Evolutionary conservation across 2,797 vertebrate genomes (phyloP).

Genomic region (Caiman crocodilus): DNA sequence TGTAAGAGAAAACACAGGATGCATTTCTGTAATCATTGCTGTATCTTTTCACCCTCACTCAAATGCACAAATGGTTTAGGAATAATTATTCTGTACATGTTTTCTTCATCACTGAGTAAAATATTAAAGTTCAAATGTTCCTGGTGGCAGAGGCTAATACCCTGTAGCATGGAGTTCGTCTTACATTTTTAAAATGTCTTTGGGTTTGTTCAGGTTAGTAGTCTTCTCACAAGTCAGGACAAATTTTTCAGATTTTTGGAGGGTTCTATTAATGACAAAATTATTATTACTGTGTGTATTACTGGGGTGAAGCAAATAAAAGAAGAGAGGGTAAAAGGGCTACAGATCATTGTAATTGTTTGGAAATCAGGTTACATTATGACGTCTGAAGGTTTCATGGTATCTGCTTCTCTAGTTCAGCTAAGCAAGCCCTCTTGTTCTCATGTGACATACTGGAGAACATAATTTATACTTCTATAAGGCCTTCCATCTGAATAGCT

Average conservation of each 20-base stretch:
- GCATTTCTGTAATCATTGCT: slow-evolving; percentile 9
- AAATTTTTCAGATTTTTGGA: not conserved
- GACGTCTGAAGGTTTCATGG: not conserved
- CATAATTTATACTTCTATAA: not conserved
- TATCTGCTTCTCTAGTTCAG: not conserved
- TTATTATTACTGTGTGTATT: not conserved
- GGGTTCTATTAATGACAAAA: not conserved
- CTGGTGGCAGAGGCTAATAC: not conserved
- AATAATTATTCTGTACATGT: slow-evolving; percentile 39
- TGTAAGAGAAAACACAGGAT: not conserved
- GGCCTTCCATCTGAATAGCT: not conserved
- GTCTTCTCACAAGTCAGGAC: not conserved
- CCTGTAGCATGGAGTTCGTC: not conserved
- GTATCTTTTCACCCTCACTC: not conserved
- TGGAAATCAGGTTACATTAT: not conserved
- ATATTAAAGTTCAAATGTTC: slow-evolving; percentile 40
- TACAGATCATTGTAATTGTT: not conserved
- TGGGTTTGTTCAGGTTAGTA: not conserved
- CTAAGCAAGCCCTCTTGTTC: not conserved
- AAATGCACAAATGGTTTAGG: slow-evolving; percentile 42
- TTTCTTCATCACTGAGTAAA: slow-evolving; percentile 54
- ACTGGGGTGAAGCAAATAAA: not conserved
- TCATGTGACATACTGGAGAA: not conserved
- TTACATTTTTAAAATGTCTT: not conserved
- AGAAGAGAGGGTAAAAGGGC: not conserved